Conservation (phyloP, 2,888 invertebrate species). For the Pseudococcus longispinus region DNA sequence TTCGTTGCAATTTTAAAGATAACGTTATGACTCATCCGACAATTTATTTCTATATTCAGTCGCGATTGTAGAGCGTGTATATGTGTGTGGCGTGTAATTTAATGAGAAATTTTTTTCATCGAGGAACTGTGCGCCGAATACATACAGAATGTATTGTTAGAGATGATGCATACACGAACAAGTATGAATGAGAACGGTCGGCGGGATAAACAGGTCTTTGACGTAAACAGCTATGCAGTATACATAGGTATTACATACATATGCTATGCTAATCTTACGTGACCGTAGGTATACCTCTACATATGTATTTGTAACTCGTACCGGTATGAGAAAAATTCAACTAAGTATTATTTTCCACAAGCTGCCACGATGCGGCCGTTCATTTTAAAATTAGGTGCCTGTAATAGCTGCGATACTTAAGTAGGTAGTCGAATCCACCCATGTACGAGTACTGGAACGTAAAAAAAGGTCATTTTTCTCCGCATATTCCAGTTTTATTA, state of each 20-base stretch:
- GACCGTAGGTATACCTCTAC: background rate
- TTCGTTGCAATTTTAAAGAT: background rate
- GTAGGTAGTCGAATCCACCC: background rate
- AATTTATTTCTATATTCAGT: background rate
- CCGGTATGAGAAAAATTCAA: background rate
- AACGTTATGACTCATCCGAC: background rate
- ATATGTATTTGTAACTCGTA: background rate
- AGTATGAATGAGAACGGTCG: background rate
- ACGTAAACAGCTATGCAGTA: background rate
- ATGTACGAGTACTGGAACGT: background rate
- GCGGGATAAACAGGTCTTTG: constrained; percentile 24
- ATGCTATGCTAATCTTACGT: constrained; percentile 3
- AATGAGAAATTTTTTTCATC: constrained; percentile 1
- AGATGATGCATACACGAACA: background rate
- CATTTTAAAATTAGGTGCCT: background rate
- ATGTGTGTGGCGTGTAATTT: background rate
- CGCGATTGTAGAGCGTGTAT: background rate
- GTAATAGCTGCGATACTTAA: background rate
- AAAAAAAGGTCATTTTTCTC: background rate
- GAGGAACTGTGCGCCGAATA: background rate
- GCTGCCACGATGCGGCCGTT: background rate
- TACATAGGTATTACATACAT: background rate
- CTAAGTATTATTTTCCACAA: background rate
- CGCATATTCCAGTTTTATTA: background rate
- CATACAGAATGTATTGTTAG: background rate